A percentile compares a stretch with the other conserved stretches of the same genome.
Evolutionary conservation across 2,113 vertebrate genomes (phyloP).

Genomic region (Platycercus adscitus): DNA sequence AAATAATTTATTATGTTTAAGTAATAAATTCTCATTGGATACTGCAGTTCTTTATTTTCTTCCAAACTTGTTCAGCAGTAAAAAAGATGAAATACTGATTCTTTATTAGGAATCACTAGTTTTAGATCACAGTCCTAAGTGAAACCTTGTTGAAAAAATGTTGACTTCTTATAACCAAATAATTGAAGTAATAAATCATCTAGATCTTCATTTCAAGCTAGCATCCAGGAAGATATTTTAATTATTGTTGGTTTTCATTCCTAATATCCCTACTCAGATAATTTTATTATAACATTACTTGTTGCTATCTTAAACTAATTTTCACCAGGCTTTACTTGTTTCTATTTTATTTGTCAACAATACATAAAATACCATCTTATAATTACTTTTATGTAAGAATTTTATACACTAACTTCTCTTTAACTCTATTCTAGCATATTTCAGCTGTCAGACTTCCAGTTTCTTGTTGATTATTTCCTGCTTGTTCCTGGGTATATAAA

Average conservation of each 20-base stretch:
- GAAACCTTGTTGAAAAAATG: not conserved
- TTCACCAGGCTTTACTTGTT: not conserved
- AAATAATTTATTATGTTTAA: not conserved
- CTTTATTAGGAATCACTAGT: not conserved
- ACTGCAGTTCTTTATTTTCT: not conserved
- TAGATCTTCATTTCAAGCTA: not conserved
- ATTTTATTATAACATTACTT: not conserved
- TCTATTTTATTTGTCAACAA: not conserved
- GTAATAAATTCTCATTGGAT: not conserved
- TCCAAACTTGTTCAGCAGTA: not conserved
- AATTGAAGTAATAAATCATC: not conserved
- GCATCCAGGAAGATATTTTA: not conserved
- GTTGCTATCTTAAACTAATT: not conserved
- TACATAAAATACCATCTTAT: not conserved
- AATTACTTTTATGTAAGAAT: not conserved
- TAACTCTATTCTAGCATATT: not conserved
- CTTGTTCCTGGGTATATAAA: not conserved
- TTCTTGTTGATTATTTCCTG: not conserved
- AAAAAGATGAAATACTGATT: not conserved
- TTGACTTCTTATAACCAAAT: not conserved
- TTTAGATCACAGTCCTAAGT: not conserved
- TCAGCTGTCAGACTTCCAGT: not conserved
- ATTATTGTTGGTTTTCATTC: not conserved
- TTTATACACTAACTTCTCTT: not conserved
- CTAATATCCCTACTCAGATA: not conserved